These are phyloP conservation scores for Apamea monoglypha DNA, from an alignment of 2,888 invertebrate species.

Conservation along the genomic window DNA sequence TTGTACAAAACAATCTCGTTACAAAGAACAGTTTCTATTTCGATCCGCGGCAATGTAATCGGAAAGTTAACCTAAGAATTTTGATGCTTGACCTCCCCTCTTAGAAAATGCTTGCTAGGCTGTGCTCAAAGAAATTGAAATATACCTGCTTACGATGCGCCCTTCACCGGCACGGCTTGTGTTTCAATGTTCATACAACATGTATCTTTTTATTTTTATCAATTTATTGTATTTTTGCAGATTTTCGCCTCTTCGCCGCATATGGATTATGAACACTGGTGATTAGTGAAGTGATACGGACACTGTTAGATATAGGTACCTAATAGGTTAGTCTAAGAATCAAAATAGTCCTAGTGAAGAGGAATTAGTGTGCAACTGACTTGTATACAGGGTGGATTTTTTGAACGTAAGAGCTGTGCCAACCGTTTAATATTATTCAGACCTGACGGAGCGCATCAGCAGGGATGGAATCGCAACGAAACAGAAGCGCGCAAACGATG, in stretches of 20 bases:
- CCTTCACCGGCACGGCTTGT: neutral
- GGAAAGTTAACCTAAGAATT: neutral
- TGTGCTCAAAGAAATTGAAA: neutral
- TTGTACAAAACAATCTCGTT: neutral
- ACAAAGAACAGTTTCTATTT: neutral
- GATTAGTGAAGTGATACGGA: slow-evolving; percentile 27
- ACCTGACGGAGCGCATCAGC: slow-evolving; percentile 3
- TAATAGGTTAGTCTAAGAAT: slow-evolving; percentile 33
- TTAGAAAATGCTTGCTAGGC: slow-evolving; percentile 18
- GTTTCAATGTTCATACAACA: neutral
- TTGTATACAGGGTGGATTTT: slow-evolving; percentile 34
- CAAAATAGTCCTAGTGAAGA: slow-evolving; percentile 12
- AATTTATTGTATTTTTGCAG: slow-evolving; percentile 30
- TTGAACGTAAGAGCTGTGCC: slow-evolving; percentile 5
- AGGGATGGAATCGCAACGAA: neutral
- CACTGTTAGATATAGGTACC: slow-evolving; percentile 29
- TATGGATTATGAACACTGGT: slow-evolving; percentile 19
- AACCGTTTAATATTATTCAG: slow-evolving; percentile 9
- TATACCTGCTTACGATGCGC: neutral
- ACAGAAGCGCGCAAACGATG: neutral
- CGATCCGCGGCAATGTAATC: neutral
- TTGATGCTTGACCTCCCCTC: slow-evolving; percentile 1
- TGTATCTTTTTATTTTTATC: neutral
- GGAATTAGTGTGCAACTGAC: slow-evolving; percentile 23
- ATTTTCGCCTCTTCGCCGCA: slow-evolving; percentile 1